Base-by-base conservation (phyloP, 2,888 invertebrate genomes). In the Agrilus cyanescens region DNA sequence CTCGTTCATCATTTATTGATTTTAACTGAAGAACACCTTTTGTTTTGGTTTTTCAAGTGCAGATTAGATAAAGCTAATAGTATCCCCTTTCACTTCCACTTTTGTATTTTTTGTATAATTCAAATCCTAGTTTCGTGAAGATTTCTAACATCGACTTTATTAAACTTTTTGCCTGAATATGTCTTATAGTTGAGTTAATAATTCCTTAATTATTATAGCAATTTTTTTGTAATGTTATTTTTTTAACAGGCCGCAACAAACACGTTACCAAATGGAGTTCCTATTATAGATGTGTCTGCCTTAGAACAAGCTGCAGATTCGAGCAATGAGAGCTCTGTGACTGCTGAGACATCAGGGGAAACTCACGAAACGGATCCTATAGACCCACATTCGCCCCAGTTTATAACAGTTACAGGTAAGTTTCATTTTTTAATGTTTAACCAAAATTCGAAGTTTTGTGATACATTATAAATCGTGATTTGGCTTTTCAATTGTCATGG, bases 321-420 rank as follows among this genome's bases (percentile, higher is more conserved):
- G n/a, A 74, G 74, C 52, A 73, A 73, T 67, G 73, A 73, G 53
- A 73, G 73, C 45, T 68, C 72, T 40, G 67, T 69, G 41, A 68
- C 70, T 12, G 64, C 69, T 32, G 70, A 69, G 44, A 70, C 71
- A 47, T 71, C 70, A 49, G 58, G 65, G 31, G 69, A 73, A 33
- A 62, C 65, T 44, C 68, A 72, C 52, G 73, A 73, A 56, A 62
- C 68, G 41, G 72, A 71, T 47, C 69, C 71, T n/a, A 51, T 66
- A 29, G 63, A 65, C n/a, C 62, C 66, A 42, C 55, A 57, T 32
- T 65, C 74, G 12, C 74, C 74, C 30, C 76, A 77, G 47, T 84
- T 79, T 64, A 84, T 84, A 53, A 79, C 82, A 31, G 83, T 84
- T 25, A 78, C 82, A 57, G 82, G 82, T 80, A 64, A 35, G 40